phyloP scores from a whole-genome alignment of 2,113 vertebrate species.

The Lophius piscatorius region DNA sequence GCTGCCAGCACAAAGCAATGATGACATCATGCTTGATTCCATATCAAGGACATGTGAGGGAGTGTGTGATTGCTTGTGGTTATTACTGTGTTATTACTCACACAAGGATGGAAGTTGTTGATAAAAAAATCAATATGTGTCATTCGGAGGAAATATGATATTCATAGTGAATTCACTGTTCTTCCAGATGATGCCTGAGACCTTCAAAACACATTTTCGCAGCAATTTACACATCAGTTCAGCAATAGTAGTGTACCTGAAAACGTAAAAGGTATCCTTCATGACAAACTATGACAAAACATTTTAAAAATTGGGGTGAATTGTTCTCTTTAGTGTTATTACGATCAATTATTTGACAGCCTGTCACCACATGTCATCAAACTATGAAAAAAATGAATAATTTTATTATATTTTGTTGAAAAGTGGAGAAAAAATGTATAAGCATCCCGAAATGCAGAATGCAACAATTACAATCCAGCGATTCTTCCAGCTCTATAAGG shows the following conservation, averaged over 20 bases:
- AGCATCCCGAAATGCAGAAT: too few species aligned
- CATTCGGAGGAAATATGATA: constrained; percentile 49
- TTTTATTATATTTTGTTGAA: too few species aligned
- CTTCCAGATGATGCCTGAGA: constrained; percentile 34
- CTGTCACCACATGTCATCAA: too few species aligned
- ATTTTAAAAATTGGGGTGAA: neutral
- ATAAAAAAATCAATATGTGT: constrained; percentile 59
- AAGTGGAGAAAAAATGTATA: too few species aligned
- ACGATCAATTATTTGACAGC: constrained; percentile 5
- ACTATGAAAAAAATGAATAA: too few species aligned
- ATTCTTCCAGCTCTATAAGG: too few species aligned
- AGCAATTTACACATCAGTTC: constrained; percentile 47
- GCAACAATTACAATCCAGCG: too few species aligned
- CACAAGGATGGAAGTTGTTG: constrained; percentile 52
- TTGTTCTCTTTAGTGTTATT: constrained; percentile 8
- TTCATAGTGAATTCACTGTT: constrained; percentile 51
- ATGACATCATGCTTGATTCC: constrained; percentile 70
- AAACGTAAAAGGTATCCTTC: constrained; percentile 15
- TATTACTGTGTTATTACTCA: constrained; percentile 48
- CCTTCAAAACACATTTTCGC: constrained; percentile 39
- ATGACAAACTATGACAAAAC: constrained; percentile 44
- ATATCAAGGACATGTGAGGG: constrained; percentile 43
- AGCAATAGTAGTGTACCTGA: constrained; percentile 30
- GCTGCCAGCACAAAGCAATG: constrained; percentile 58
- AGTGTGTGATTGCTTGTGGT: constrained; percentile 42